phyloP scores from a whole-genome alignment of 2,888 invertebrate species.

The Agrotis ipsilon region DNA sequence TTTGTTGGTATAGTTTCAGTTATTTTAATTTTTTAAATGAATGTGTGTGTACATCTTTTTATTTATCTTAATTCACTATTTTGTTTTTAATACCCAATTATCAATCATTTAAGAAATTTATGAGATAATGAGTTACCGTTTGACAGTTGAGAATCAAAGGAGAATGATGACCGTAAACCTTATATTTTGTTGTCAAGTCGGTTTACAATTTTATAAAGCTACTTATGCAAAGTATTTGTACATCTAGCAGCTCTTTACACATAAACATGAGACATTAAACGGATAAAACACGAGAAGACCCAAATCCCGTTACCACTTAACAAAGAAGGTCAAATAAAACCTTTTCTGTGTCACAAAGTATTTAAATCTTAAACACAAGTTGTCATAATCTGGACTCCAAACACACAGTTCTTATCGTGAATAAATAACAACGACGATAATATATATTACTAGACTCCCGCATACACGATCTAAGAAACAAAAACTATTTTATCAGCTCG shows the following conservation, averaged over 20 bases:
- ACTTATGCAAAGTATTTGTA: background rate
- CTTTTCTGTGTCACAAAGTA: conserved; percentile 23
- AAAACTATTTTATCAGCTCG: no score
- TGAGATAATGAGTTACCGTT: no score
- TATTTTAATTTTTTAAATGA: background rate
- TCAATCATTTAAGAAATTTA: no score
- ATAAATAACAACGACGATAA: no score
- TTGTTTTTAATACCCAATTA: no score
- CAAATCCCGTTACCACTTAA: conserved; percentile 23
- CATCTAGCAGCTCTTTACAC: background rate
- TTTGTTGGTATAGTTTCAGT: background rate
- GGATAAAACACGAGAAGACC: conserved; percentile 18
- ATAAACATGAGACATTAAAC: background rate
- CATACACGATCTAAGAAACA: no score
- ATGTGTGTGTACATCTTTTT: background rate
- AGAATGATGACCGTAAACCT: no score
- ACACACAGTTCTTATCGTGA: conserved; percentile 63
- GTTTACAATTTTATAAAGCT: background rate
- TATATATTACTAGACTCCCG: no score
- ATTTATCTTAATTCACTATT: background rate
- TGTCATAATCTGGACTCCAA: conserved; percentile 38
- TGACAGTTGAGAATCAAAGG: no score
- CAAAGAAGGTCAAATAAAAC: conserved; percentile 35
- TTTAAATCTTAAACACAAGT: conserved; percentile 53
- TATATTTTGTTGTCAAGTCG: background rate